Percentiles rank a stretch among this genome's conserved stretches.
Conservation (phyloP, 1,140 invertebrate species). For the Dryas iulia region DNA sequence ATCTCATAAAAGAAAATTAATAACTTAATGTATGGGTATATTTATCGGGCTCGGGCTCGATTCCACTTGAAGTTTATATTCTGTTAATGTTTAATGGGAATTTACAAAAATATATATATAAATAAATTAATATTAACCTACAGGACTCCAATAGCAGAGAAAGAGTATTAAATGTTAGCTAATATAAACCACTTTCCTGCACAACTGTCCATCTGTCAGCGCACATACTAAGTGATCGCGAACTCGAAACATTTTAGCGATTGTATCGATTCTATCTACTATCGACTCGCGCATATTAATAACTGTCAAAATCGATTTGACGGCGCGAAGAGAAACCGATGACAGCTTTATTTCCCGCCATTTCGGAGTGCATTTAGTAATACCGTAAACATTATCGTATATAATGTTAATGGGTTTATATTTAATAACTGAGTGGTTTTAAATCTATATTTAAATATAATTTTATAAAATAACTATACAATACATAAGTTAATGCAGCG, state of each 20-base stretch:
- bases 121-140: no score
- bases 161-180: no score
- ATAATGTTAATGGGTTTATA: constrained; percentile 54
- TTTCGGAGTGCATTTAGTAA: constrained; percentile 74
- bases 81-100: no score
- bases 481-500: no score
- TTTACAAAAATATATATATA: no score
- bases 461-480: not conserved
- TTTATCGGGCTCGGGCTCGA: no score
- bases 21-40: no score
- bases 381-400: constrained; percentile 72
- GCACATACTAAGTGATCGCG: constrained; percentile 55
- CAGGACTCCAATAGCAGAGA: no score
- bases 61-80: no score
- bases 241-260: constrained; percentile 66
- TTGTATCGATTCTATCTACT: constrained; percentile 46
- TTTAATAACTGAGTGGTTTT: not conserved
- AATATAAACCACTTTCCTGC: constrained; percentile 39
- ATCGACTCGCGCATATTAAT: constrained; percentile 62
- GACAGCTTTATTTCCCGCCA: constrained; percentile 66
- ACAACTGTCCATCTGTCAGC: constrained; percentile 59
- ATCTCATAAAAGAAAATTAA: no score
- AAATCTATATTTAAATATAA: not conserved
- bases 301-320: constrained; percentile 59
- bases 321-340: constrained; percentile 60